Conservation (phyloP, 2,888 invertebrate genomes). For the Globia sparganii region DNA sequence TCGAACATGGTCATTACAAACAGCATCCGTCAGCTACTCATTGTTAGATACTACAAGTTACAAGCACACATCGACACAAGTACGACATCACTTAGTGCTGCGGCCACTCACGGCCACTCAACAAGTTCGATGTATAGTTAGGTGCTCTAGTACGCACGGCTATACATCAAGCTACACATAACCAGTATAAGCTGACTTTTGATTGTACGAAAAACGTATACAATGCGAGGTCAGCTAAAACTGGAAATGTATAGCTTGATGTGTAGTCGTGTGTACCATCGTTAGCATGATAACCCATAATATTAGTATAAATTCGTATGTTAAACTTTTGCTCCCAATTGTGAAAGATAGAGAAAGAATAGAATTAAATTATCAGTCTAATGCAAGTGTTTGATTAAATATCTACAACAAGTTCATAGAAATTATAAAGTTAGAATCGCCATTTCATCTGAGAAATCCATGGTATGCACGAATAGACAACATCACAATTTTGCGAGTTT, state of each 20-base stretch:
- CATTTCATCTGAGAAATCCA: constrained; percentile 14
- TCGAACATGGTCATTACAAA: constrained; percentile 13
- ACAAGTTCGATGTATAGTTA: not conserved
- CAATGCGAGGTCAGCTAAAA: too few relatives aligned
- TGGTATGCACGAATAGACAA: constrained; percentile 3
- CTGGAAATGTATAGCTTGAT: too few relatives aligned
- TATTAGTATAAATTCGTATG: not conserved
- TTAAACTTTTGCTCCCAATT: constrained; percentile 4
- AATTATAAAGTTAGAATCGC: constrained; percentile 8
- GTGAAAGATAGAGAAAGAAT: not conserved
- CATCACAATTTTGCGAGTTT: constrained; percentile 18
- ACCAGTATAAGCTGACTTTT: too few relatives aligned
- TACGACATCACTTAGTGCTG: not conserved
- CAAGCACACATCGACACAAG: constrained; percentile 1
- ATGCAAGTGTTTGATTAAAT: constrained; percentile 10
- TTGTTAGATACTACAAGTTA: not conserved
- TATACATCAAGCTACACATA: too few relatives aligned
- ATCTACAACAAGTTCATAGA: not conserved
- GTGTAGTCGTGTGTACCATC: too few relatives aligned
- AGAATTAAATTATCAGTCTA: not conserved
- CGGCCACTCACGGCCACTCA: not conserved
- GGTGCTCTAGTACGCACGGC: constrained; percentile 30
- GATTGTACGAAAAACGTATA: too few relatives aligned
- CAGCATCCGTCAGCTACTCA: not conserved
- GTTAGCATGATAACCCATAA: constrained; percentile 31